These are phyloP conservation scores for Pterocles burchelli DNA, from an alignment of 2,113 vertebrate genomes.

Conservation along the genomic window DNA sequence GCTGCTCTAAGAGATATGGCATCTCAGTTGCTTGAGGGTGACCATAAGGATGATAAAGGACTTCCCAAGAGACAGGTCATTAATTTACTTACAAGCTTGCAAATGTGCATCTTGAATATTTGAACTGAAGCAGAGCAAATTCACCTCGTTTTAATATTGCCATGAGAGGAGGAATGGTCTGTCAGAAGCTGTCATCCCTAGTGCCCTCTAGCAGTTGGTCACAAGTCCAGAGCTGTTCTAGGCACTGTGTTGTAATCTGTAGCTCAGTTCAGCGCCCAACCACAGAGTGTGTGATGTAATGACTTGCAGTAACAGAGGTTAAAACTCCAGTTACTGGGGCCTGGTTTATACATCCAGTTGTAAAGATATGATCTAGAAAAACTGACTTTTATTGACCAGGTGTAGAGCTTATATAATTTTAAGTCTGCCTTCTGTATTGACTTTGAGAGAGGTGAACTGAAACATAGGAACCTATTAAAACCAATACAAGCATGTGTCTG, in stretches of 20 bases:
- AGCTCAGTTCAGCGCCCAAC: background rate
- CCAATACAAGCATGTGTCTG: background rate
- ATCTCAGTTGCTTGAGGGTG: background rate
- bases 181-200: background rate
- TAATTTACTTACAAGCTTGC: background rate
- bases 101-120: background rate
- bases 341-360: background rate
- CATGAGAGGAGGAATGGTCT: background rate
- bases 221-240: background rate
- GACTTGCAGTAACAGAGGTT: background rate
- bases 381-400: background rate
- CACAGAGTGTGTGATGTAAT: background rate
- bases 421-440: background rate
- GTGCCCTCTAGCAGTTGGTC: background rate
- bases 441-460: background rate
- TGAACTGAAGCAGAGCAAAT: conserved; percentile 11
- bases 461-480: background rate
- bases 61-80: background rate
- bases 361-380: background rate
- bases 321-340: background rate
- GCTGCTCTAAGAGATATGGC: background rate
- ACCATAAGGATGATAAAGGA: background rate
- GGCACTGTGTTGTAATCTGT: background rate
- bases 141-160: background rate
- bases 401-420: background rate